Evolutionary conservation across 2,888 invertebrate genomes (phyloP).

Genomic region (Agelastica alni): DNA sequence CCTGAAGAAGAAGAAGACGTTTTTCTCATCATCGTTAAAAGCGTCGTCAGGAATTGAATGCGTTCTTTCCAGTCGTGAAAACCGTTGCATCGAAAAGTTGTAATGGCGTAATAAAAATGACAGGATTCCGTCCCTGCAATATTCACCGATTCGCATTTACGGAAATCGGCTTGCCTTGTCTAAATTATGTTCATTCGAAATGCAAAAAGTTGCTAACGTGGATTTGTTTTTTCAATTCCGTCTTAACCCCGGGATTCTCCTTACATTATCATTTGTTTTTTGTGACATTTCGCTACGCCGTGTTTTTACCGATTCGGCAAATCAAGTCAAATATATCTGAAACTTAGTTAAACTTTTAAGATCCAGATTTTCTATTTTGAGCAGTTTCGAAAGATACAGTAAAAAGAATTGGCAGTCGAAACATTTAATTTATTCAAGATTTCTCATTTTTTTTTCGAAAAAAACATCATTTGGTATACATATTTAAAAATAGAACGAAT

Average conservation of each 20-base stretch:
- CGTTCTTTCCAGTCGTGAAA: no score
- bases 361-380: constrained; percentile 1
- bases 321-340: constrained; percentile 19
- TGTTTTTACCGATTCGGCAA: constrained; percentile 19
- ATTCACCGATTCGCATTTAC: background rate
- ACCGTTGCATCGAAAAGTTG: no score
- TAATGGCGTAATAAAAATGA: no score
- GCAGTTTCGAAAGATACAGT: background rate
- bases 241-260: constrained; percentile 7
- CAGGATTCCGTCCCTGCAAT: background rate
- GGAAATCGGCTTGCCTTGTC: constrained; percentile 14
- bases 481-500: no score
- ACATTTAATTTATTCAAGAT: constrained; percentile 3
- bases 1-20: no score
- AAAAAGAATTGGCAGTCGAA: constrained; percentile 12
- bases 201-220: constrained; percentile 24
- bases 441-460: no score
- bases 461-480: no score
- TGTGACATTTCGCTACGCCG: constrained; percentile 10
- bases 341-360: constrained; percentile 17
- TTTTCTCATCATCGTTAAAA: no score
- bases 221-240: constrained; percentile 26
- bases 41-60: no score
- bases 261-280: constrained; percentile 20
- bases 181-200: constrained; percentile 29